phyloP scores from a whole-genome alignment of 2,113 vertebrate genomes.

The zebrafish (Danio rerio) region GRCz12tu NC_133192.1:38677501-38678000 shows the following conservation, averaged over 20 bases:
- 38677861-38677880: slow-evolving; percentile 24
- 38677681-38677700: background rate
- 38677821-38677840: background rate
- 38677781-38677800: slow-evolving; percentile 16
- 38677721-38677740: background rate
- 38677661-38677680: slow-evolving; percentile 80
- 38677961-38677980: slow-evolving; percentile 8
- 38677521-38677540: no score
- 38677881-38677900: slow-evolving; percentile 41
- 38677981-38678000: slow-evolving; percentile 8
- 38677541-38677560: no score
- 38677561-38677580: background rate
- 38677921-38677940: background rate
- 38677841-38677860: slow-evolving; percentile 17
- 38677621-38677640: slow-evolving; percentile 98
- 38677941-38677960: slow-evolving; percentile 28
- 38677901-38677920: slow-evolving; percentile 1
- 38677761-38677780: background rate
- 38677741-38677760: slow-evolving; percentile 15
- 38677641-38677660: slow-evolving; percentile 91
- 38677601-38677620: slow-evolving; percentile 94
- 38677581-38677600: slow-evolving; percentile 90
- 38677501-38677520: no score
- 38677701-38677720: background rate
- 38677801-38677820: slow-evolving; percentile 23